Evolutionary conservation across 1,140 invertebrate species (phyloP), one percentile per base, ranked within the genome.

Genomic region (Sarcophaga peregrina): DNA sequence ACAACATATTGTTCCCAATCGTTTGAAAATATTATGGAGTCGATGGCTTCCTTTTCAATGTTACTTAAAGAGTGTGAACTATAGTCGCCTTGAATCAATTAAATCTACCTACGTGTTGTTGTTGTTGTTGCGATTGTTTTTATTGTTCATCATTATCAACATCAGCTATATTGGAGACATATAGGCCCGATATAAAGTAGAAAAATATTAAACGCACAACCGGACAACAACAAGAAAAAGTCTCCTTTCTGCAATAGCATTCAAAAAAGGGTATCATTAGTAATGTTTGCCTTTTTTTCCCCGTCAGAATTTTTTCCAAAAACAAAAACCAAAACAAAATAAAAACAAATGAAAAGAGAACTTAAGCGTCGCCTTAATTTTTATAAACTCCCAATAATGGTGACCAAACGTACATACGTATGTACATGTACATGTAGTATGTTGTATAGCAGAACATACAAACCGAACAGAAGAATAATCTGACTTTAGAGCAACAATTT

Each of bases 211-310:
- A 58, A 58, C 54, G 54, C n/a, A 58, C 25, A 20, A 10, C n/a
- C 62, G 62, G 6, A 68, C 62, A 68, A 68, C 62, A 68, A 37
- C 25, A 37, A 37, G 1, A 37, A 37, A n/a, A 25, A 68, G 62
- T 68, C 62, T 25, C 7, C n/a, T 25, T 25, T 20, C 20, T 37
- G 25, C 25, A 37, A 1, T 4, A 37, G 25, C 25, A 37, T n/a
- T 17, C 62, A 68, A 68, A 68, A 68, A 68, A 68, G 62, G 62
- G 62, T 68, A 68, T 68, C 62, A 68, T 68, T 68, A 68, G 62
- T 20, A 68, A 68, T 7, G 9, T 68, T 68, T 68, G 15, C 13
- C 54, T 15, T 58, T n/a, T 58, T n/a, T 58, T 58, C n/a, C n/a
- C n/a, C n/a, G n/a, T 58, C 25, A 37, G 25, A 37, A 37, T 2